Conservation (phyloP, 2,888 invertebrate genomes). For the Labia minor region DNA sequence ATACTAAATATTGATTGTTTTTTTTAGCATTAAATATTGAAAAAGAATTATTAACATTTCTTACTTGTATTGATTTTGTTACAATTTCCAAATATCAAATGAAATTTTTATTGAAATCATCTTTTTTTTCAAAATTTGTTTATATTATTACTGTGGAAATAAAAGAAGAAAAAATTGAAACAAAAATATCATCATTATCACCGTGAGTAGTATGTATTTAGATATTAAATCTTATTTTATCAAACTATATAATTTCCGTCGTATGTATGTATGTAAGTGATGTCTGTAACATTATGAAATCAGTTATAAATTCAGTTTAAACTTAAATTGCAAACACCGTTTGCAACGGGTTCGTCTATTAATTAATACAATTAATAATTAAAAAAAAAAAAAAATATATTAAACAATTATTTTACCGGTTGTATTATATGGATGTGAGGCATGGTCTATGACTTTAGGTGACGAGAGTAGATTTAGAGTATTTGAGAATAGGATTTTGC, state of each 20-base stretch:
- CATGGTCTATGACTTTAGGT: too few species aligned
- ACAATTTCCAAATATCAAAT: background rate
- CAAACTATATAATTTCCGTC: too few species aligned
- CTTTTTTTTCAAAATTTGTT: background rate
- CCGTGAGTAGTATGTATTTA: background rate
- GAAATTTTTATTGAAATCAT: constrained; percentile 14
- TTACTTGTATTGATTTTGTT: background rate
- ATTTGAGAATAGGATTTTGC: too few species aligned
- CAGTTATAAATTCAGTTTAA: too few species aligned
- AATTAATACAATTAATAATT: background rate
- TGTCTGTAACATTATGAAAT: too few species aligned
- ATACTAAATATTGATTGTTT: background rate
- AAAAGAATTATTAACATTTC: background rate
- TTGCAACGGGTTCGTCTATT: too few species aligned
- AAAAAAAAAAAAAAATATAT: background rate
- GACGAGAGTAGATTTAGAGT: too few species aligned
- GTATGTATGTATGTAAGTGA: too few species aligned
- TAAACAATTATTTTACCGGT: too few species aligned
- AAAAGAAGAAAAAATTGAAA: constrained; percentile 2
- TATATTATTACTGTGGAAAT: background rate
- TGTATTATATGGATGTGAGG: too few species aligned
- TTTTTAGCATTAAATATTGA: background rate
- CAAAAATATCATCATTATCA: constrained; percentile 9
- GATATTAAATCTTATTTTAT: background rate
- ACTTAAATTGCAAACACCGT: too few species aligned